Evolutionary conservation across 2,113 vertebrate genomes (phyloP), one percentile per base, ranked within the genome.

Genomic region (Charadrius vociferus): DNA sequence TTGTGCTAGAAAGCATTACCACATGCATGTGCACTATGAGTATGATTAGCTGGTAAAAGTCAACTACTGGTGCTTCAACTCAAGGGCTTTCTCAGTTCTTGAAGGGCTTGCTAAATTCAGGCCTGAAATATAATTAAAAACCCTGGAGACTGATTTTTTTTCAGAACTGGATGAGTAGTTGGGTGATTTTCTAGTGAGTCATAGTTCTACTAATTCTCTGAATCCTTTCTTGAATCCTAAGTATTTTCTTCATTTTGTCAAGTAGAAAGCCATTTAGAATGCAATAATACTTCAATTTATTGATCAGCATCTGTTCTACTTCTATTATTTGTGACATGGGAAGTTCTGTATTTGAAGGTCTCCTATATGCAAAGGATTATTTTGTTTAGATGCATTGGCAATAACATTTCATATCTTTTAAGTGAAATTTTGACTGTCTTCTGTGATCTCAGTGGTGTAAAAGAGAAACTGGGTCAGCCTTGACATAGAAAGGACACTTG

Each of bases 61-160:
- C 94, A 86, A 75, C 93, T 94, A 90, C 72, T 86, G 92, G 86
- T 94, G 81, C 97, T 97, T 97, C 86, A 97, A 72, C 75, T 96
- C 88, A 93, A 97, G 95, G 63, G 94, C 86, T 96, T 93, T 94
- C 58, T 91, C 59, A 65, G 37, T 91, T 84, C 55, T 91, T 91
- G 66, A 92, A 94, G 72, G 72, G 26, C 74, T 86, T 93, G 82
- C 88, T 94, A 95, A 97, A 94, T 91, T 91, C 62, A 93, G 59
- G 23, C 29, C 83, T 95, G 77, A 86, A 92, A 77, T 81, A 81
- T 81, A 97, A 97, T 96, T 95, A 90, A 94, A 95, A 93, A 61
- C 91, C 91, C 85, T 92, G 79, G 95, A 92, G 95, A 78, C 67
- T 49, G 45, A 27, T 79, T 84, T 81, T 90, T 92, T 94, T 63